Evolutionary conservation across 2,888 invertebrate species (phyloP).

Genomic region (Tetragnatha montana): DNA sequence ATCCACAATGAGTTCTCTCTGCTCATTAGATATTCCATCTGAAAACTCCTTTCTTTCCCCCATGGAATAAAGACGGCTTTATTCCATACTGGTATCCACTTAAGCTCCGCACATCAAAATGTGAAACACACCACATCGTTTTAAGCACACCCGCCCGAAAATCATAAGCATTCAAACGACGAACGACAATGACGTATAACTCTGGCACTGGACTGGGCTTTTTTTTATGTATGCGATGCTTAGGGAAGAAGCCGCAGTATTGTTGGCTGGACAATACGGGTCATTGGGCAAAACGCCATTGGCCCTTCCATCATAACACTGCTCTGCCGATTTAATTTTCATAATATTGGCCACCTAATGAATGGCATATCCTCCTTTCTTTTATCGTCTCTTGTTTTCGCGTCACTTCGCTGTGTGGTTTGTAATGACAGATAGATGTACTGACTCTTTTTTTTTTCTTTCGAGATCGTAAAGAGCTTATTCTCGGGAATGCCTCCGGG

Average conservation of each 20-base stretch:
- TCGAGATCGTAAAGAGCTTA: conserved; percentile 28
- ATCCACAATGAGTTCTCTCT: too few species aligned
- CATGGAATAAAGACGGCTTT: too few species aligned
- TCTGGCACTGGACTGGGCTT: conserved; percentile 31
- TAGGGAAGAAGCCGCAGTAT: conserved; percentile 9
- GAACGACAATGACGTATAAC: conserved; percentile 9
- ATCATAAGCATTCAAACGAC: neutral
- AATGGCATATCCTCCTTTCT: conserved; percentile 36
- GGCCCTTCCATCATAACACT: neutral
- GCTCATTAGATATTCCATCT: too few species aligned
- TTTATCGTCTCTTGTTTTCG: conserved; percentile 10
- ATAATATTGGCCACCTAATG: conserved; percentile 43
- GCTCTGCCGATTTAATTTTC: conserved; percentile 55
- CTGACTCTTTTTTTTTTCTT: conserved; percentile 10
- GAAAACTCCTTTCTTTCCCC: too few species aligned
- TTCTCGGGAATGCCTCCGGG: conserved; percentile 8
- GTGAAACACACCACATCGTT: neutral
- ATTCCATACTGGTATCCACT: too few species aligned
- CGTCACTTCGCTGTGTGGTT: neutral
- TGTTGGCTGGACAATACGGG: conserved; percentile 45
- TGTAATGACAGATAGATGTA: neutral
- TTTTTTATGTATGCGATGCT: neutral
- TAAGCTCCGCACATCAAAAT: neutral
- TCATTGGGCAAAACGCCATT: conserved; percentile 66
- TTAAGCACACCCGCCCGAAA: neutral